phyloP scores from a whole-genome alignment of 2,113 vertebrate genomes.

The Neotoma lepida region DNA sequence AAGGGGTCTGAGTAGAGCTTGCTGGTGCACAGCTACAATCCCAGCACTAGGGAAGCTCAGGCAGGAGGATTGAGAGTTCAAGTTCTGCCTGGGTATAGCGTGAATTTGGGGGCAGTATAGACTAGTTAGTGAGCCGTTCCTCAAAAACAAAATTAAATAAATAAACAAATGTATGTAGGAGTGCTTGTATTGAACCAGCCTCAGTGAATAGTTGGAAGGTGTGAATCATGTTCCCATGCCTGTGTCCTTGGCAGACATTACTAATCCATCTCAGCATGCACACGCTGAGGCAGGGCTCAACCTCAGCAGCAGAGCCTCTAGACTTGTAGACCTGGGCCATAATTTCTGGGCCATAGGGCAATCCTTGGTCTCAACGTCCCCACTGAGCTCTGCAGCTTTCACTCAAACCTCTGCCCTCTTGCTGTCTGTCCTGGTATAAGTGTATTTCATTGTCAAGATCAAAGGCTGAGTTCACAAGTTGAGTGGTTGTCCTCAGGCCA shows the following conservation, averaged over 20 bases:
- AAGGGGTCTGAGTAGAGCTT: not conserved
- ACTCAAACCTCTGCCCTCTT: not conserved
- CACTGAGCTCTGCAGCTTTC: not conserved
- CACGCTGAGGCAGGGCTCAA: rapidly evolving
- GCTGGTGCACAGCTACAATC: not conserved
- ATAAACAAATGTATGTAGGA: not conserved
- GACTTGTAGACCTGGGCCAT: not conserved
- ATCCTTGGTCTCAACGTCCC: not conserved
- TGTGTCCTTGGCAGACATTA: not conserved
- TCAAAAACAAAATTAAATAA: not conserved
- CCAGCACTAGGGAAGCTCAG: not conserved
- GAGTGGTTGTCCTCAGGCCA: not conserved
- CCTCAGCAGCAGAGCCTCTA: not conserved
- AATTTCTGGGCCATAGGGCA: not conserved
- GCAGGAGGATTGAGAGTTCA: not conserved
- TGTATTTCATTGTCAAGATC: not conserved
- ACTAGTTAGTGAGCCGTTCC: not conserved
- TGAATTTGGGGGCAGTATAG: not conserved
- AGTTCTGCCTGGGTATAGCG: not conserved
- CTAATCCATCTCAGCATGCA: not conserved
- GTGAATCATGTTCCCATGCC: not conserved
- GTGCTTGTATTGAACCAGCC: not conserved
- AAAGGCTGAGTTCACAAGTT: not conserved
- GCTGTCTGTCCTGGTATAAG: not conserved
- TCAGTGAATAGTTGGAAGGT: not conserved